These are phyloP conservation scores for Toxotes chatareus DNA, from an alignment of 2,113 vertebrate species.

Conservation along the genomic window DNA sequence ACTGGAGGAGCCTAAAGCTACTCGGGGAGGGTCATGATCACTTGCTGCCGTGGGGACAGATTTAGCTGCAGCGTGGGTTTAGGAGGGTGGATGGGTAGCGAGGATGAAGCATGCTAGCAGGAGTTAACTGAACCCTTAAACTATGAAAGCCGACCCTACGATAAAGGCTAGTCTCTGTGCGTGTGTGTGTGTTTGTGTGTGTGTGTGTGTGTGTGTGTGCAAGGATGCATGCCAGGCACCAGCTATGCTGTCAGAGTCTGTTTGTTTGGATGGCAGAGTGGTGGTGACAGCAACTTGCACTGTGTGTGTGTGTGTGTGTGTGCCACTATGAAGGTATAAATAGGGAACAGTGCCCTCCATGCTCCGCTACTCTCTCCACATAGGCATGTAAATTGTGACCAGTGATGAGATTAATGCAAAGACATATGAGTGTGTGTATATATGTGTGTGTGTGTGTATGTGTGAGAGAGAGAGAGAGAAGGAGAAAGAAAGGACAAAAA, in stretches of 20 bases:
- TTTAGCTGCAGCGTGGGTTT: conserved; percentile 38
- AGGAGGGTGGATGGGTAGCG: conserved; percentile 28
- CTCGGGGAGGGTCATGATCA: conserved; percentile 38
- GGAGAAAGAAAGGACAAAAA: neutral
- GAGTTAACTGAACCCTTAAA: conserved; percentile 65
- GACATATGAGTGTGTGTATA: neutral
- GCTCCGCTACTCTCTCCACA: conserved; percentile 56
- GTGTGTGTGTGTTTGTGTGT: conserved; percentile 28
- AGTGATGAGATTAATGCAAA: conserved; percentile 52
- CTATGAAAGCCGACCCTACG: conserved; percentile 31
- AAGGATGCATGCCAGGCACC: conserved; percentile 72
- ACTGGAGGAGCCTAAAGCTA: conserved; percentile 13
- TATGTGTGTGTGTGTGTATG: neutral
- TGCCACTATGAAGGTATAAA: conserved; percentile 42
- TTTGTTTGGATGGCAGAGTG: conserved; percentile 82
- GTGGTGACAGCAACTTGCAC: conserved; percentile 57
- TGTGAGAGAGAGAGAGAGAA: neutral
- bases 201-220: conserved; percentile 31
- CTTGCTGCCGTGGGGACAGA: conserved; percentile 57
- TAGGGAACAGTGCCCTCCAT: conserved; percentile 50
- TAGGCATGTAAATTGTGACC: conserved; percentile 48
- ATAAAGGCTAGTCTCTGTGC: conserved; percentile 18
- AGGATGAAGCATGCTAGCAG: conserved; percentile 40
- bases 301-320: conserved; percentile 5
- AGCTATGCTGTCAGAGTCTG: conserved; percentile 85